A percentile compares a stretch with the other conserved stretches of the same genome.
phyloP scores from a whole-genome alignment of 2,888 invertebrate genomes.

The Odiellus spinosus region DNA sequence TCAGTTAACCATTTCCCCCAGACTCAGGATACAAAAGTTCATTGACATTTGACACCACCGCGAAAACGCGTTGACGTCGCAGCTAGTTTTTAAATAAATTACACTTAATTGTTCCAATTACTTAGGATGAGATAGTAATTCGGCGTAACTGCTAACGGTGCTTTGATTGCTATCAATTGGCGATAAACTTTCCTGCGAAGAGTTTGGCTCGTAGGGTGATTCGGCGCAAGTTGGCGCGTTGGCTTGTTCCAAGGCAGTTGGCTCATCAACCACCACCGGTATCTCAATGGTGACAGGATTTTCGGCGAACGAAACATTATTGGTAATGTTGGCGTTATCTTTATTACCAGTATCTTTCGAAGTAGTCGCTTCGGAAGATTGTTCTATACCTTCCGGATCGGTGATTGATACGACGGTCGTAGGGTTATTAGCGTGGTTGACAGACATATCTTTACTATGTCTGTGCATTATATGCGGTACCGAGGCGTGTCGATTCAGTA shows the following conservation, averaged over 20 bases:
- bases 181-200: conserved; percentile 16
- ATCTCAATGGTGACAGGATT: conserved; percentile 1
- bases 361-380: neutral
- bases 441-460: neutral
- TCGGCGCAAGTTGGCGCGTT: conserved; percentile 3
- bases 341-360: neutral
- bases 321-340: neutral
- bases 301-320: neutral
- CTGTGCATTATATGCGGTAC: neutral
- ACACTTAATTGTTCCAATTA: no score
- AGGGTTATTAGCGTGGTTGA: neutral
- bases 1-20: no score
- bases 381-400: neutral
- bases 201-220: conserved; percentile 16
- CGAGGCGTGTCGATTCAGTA: neutral
- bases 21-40: no score
- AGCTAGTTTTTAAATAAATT: no score
- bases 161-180: conserved; percentile 16
- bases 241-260: neutral
- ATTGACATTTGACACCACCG: no score
- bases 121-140: conserved; percentile 4
- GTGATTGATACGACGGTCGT: neutral
- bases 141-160: conserved; percentile 18
- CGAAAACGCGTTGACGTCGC: no score
- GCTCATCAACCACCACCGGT: neutral